These are phyloP conservation scores for Spicauda simplicius DNA, from an alignment of 2,888 invertebrate species.

Conservation along the genomic window DNA sequence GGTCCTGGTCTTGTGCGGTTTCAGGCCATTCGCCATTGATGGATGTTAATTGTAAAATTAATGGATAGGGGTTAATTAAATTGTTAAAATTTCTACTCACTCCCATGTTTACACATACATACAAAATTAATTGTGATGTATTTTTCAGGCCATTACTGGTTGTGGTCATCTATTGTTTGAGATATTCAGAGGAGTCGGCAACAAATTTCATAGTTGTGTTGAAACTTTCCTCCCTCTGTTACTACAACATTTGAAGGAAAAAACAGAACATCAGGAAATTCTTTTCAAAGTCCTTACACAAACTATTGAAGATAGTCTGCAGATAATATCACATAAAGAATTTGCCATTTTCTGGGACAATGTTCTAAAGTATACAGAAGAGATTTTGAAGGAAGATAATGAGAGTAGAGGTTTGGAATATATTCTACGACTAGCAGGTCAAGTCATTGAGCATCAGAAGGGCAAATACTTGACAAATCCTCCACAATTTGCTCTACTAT, in stretches of 20 bases:
- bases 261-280: slow-evolving; percentile 76
- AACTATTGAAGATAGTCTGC: slow-evolving; percentile 86
- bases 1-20: too few relatives aligned
- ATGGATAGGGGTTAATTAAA: too few relatives aligned
- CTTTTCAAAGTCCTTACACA: slow-evolving; percentile 88
- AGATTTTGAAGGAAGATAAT: slow-evolving; percentile 66
- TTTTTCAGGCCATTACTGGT: slow-evolving; percentile 89
- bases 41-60: too few relatives aligned
- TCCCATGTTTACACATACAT: neutral
- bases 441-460: slow-evolving; percentile 86
- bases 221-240: slow-evolving; percentile 88
- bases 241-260: slow-evolving; percentile 85
- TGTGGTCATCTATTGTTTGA: slow-evolving; percentile 95
- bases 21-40: too few relatives aligned
- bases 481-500: slow-evolving; percentile 82
- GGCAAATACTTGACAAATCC: slow-evolving; percentile 87
- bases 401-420: slow-evolving; percentile 67
- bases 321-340: slow-evolving; percentile 86
- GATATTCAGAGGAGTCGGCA: slow-evolving; percentile 92
- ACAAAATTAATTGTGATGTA: neutral
- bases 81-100: too few relatives aligned
- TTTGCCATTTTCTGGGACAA: slow-evolving; percentile 88
- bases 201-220: slow-evolving; percentile 94
- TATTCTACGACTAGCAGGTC: slow-evolving; percentile 85
- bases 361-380: slow-evolving; percentile 64